Evolutionary conservation across 2,888 invertebrate genomes (phyloP).

Genomic region (Metalampra italica): DNA sequence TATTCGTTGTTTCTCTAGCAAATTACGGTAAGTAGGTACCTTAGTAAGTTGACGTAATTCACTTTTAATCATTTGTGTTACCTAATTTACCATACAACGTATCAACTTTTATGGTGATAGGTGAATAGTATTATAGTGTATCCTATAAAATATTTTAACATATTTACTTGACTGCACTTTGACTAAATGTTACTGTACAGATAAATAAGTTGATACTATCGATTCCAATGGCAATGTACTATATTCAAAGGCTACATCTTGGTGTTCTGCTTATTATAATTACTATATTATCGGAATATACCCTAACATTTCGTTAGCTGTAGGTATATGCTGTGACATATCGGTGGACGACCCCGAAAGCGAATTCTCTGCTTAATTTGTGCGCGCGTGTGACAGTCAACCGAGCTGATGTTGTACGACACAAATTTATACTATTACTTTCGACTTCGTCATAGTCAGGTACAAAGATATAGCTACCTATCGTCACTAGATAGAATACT

Average conservation of each 20-base stretch:
- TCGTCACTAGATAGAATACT: too few species aligned
- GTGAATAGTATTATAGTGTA: not conserved
- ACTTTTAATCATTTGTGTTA: too few species aligned
- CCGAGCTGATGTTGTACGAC: slow-evolving; percentile 30
- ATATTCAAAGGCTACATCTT: slow-evolving; percentile 58
- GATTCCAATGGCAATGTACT: not conserved
- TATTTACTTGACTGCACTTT: too few species aligned
- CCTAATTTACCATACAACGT: too few species aligned
- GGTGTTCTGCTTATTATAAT: slow-evolving; percentile 69
- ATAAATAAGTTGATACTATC: not conserved
- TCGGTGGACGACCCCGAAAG: slow-evolving; percentile 59
- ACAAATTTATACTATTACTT: slow-evolving; percentile 12
- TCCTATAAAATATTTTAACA: too few species aligned
- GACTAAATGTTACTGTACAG: not conserved
- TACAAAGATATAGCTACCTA: too few species aligned
- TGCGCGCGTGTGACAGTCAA: slow-evolving; percentile 61
- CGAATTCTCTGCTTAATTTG: slow-evolving; percentile 47
- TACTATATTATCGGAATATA: slow-evolving; percentile 7
- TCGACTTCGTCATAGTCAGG: not conserved
- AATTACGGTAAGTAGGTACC: too few species aligned
- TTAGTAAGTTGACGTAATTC: too few species aligned
- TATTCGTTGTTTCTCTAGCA: too few species aligned
- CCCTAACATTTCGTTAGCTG: slow-evolving; percentile 20
- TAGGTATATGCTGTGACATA: slow-evolving; percentile 35
- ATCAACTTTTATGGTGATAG: not conserved